Conservation (phyloP, 2,888 invertebrate genomes). For the Eupithecia dodoneata region DNA sequence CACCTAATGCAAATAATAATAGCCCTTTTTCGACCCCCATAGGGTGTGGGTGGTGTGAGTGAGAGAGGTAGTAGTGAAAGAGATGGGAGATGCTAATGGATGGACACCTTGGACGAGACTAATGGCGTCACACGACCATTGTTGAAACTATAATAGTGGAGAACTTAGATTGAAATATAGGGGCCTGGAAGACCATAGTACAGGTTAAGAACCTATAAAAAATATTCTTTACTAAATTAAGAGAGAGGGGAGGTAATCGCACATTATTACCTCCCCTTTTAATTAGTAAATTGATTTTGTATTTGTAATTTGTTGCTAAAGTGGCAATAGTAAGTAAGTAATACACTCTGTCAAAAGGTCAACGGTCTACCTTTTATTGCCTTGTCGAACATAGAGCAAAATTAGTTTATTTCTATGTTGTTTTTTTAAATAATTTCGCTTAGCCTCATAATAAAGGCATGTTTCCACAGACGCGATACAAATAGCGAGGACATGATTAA, state of each 20-base stretch:
- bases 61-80: constrained; percentile 49
- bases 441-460: constrained; percentile 22
- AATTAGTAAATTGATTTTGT: no score
- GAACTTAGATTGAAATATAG: neutral
- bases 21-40: constrained; percentile 53
- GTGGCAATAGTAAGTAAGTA: no score
- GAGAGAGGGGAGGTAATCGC: no score
- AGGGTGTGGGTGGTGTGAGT: constrained; percentile 60
- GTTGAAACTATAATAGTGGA: constrained; percentile 43
- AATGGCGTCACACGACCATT: constrained; percentile 62
- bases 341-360: no score
- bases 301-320: no score
- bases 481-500: constrained; percentile 62
- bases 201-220: neutral
- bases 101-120: constrained; percentile 59
- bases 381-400: no score
- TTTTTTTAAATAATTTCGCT: no score
- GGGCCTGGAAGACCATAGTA: neutral
- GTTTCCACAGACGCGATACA: constrained; percentile 43
- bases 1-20: constrained; percentile 51
- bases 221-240: no score
- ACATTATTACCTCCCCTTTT: no score
- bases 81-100: constrained; percentile 57
- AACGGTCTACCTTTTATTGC: no score
- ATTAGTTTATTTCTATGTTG: no score